Percentiles rank a stretch among this genome's conserved stretches.
phyloP scores from a whole-genome alignment of 2,113 vertebrate species.

The Callopanchax toddi region DNA sequence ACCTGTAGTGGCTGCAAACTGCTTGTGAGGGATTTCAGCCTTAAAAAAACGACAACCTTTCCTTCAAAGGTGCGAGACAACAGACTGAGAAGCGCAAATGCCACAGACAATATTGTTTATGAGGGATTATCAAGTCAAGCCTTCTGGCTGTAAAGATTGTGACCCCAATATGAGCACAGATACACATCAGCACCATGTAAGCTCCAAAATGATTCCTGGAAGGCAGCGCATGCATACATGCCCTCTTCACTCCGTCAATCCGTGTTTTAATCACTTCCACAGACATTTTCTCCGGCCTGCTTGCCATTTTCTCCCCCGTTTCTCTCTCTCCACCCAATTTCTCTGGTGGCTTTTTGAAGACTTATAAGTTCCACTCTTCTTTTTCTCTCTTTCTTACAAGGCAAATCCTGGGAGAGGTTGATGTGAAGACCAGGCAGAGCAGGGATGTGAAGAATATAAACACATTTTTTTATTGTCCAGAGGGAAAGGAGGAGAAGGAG shows the following conservation, averaged over 20 bases:
- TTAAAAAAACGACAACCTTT: conserved; percentile 56
- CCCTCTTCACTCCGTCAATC: conserved; percentile 63
- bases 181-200: conserved; percentile 73
- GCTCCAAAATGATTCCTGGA: conserved; percentile 66
- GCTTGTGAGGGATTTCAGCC: conserved; percentile 55
- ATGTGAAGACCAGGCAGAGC: conserved; percentile 81
- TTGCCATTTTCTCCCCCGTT: conserved; percentile 53
- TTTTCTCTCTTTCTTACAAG: conserved; percentile 63
- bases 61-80: conserved; percentile 41
- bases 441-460: conserved; percentile 87
- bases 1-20: conserved; percentile 28
- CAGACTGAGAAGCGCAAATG: conserved; percentile 63
- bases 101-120: conserved; percentile 76
- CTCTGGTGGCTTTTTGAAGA: conserved; percentile 64
- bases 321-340: conserved; percentile 50
- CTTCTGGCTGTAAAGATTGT: conserved; percentile 61
- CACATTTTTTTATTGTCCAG: conserved; percentile 86
- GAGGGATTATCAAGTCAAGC: conserved; percentile 74
- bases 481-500: too few relatives aligned
- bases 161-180: conserved; percentile 79
- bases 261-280: conserved; percentile 67
- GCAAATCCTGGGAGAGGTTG: conserved; percentile 77
- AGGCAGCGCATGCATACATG: conserved; percentile 47
- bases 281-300: conserved; percentile 53
- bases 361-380: conserved; percentile 57